These are phyloP conservation scores for Menidia beryllina DNA, from an alignment of 2,113 vertebrate species.

Conservation along the genomic window DNA sequence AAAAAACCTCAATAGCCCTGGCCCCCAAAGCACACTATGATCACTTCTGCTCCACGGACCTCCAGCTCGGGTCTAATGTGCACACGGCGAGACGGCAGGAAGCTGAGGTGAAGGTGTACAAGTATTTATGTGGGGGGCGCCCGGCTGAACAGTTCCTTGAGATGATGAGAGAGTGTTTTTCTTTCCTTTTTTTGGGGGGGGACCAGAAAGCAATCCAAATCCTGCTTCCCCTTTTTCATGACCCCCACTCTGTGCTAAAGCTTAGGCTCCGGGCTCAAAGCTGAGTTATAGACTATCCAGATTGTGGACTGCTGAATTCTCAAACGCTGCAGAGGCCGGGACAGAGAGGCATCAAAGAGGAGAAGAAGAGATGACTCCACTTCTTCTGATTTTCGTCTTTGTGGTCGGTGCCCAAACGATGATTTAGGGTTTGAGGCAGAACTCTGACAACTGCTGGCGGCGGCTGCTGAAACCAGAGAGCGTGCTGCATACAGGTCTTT, in stretches of 20 bases:
- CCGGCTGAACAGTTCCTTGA: constrained; percentile 36
- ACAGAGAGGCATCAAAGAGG: constrained; percentile 29
- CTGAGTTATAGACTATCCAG: constrained; percentile 62
- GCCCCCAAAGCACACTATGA: constrained; percentile 4
- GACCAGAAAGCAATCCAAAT: constrained; percentile 58
- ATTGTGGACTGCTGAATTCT: constrained; percentile 62
- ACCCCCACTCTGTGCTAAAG: constrained; percentile 48
- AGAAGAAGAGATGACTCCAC: constrained; percentile 22
- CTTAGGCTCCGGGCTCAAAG: constrained; percentile 50
- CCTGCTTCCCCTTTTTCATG: constrained; percentile 39
- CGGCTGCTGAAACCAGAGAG: constrained; percentile 54
- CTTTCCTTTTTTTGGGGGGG: constrained; percentile 35
- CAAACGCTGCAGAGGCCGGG: constrained; percentile 49
- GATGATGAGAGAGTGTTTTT: constrained; percentile 76
- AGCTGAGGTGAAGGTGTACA: constrained; percentile 55
- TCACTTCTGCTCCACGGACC: constrained; percentile 14
- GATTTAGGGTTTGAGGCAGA: constrained; percentile 63
- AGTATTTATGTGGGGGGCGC: constrained; percentile 8
- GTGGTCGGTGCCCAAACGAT: constrained; percentile 46
- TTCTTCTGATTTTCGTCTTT: constrained; percentile 38
- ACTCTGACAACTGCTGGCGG: constrained; percentile 44
- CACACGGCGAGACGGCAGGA: constrained; percentile 72
- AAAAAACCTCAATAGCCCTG: constrained; percentile 47
- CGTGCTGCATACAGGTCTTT: constrained; percentile 50
- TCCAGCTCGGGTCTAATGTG: constrained; percentile 47